These are phyloP conservation scores for Bombus confusus DNA, from an alignment of 1,140 invertebrate species.

Conservation along the genomic window DNA sequence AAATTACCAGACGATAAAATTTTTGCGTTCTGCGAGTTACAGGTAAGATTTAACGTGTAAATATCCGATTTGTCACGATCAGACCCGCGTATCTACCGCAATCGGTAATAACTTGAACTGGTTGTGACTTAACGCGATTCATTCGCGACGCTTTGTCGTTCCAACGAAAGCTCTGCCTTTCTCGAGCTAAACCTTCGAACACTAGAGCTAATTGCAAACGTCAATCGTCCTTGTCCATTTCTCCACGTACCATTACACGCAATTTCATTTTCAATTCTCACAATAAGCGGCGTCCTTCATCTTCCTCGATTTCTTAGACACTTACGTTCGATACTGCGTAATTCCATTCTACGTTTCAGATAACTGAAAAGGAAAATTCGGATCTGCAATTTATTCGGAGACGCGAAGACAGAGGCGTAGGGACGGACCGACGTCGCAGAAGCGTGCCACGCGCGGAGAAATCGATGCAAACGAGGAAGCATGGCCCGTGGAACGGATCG, in stretches of 20 bases:
- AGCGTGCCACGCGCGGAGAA: constrained; percentile 2
- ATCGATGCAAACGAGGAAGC: constrained; percentile 41
- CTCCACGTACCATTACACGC: fast-evolving
- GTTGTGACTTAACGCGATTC: background rate
- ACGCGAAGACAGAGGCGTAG: too few relatives aligned
- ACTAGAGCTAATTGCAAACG: too few relatives aligned
- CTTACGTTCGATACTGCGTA: too few relatives aligned
- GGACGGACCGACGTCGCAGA: background rate
- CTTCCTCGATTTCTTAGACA: too few relatives aligned
- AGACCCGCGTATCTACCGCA: background rate
- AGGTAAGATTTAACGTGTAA: background rate
- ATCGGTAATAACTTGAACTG: background rate
- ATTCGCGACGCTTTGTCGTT: too few relatives aligned
- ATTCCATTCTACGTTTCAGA: background rate
- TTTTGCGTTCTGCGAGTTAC: background rate
- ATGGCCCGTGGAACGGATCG: background rate
- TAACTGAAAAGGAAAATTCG: background rate
- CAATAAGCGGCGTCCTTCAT: too few relatives aligned
- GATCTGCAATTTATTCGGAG: background rate
- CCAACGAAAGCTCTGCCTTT: too few relatives aligned
- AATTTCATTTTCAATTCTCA: too few relatives aligned
- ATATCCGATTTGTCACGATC: background rate
- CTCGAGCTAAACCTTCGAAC: too few relatives aligned
- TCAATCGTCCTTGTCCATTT: too few relatives aligned
- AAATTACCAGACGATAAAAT: too few relatives aligned